Evolutionary conservation across 2,888 invertebrate genomes (phyloP).

Genomic region (Melinaea marsaeus): DNA sequence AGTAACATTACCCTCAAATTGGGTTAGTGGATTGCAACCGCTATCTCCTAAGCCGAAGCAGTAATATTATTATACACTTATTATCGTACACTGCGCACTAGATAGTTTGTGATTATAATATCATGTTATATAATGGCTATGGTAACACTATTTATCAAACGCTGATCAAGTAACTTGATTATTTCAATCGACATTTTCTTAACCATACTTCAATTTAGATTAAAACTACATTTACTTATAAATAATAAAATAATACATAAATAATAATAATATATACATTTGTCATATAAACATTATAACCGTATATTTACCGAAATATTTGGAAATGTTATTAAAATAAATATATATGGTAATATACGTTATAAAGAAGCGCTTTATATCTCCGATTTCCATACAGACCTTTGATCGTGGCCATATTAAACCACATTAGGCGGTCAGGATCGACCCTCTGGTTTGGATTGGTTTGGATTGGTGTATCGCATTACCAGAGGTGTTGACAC

Average conservation of each 20-base stretch:
- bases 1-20: conserved; percentile 59
- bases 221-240: neutral
- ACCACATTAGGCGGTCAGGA: conserved; percentile 59
- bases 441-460: conserved; percentile 59
- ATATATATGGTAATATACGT: conserved; percentile 27
- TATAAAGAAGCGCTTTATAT: conserved; percentile 30
- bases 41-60: conserved; percentile 53
- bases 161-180: too few relatives aligned
- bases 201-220: too few relatives aligned
- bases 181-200: too few relatives aligned
- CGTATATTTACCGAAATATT: conserved; percentile 14
- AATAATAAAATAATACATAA: neutral
- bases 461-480: conserved; percentile 60
- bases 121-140: neutral
- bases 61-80: conserved; percentile 34
- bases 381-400: conserved; percentile 35
- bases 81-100: conserved; percentile 9
- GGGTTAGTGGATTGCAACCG: conserved; percentile 61
- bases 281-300: conserved; percentile 14
- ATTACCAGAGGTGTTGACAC: conserved; percentile 65
- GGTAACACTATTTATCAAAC: too few relatives aligned
- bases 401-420: conserved; percentile 36
- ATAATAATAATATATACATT: conserved; percentile 3
- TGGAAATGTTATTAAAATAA: conserved; percentile 22
- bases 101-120: conserved; percentile 10